These are phyloP conservation scores for Lysandra bellargus DNA, from an alignment of 2,888 invertebrate genomes.

Conservation along the genomic window DNA sequence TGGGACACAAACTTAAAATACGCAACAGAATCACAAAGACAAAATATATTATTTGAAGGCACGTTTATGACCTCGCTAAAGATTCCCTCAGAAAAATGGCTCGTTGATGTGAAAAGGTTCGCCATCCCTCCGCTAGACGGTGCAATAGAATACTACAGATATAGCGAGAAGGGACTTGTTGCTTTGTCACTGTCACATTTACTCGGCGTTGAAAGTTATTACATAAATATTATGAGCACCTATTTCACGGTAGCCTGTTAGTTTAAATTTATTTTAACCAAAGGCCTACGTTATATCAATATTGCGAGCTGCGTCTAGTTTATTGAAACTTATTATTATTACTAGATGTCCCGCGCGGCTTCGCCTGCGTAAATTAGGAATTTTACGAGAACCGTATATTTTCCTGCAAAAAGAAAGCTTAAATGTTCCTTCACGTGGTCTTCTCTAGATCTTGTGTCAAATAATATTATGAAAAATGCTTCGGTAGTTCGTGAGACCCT, in stretches of 20 bases:
- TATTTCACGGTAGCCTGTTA: slow-evolving; percentile 30
- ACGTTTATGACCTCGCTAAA: background rate
- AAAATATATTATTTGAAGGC: background rate
- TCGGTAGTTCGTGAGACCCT: no score
- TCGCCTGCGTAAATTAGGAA: no score
- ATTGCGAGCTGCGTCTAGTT: background rate
- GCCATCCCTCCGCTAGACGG: slow-evolving; percentile 34
- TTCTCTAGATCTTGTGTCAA: no score
- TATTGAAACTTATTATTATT: background rate
- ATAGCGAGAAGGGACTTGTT: slow-evolving; percentile 73
- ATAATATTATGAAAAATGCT: no score
- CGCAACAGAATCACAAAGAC: background rate
- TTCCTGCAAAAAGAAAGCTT: no score
- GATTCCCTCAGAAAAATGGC: background rate
- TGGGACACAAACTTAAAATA: no score
- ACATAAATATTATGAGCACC: slow-evolving; percentile 41
- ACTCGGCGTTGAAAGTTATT: slow-evolving; percentile 54
- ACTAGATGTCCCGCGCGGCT: no score
- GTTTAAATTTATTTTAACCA: slow-evolving; percentile 8
- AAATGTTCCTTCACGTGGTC: no score
- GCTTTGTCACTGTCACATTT: slow-evolving; percentile 71
- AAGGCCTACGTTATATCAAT: background rate
- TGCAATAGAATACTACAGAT: slow-evolving; percentile 59
- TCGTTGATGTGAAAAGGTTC: background rate
- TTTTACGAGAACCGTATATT: no score